Evolutionary conservation across 2,888 invertebrate species (phyloP).

Genomic region (Cheilosia pagana): DNA sequence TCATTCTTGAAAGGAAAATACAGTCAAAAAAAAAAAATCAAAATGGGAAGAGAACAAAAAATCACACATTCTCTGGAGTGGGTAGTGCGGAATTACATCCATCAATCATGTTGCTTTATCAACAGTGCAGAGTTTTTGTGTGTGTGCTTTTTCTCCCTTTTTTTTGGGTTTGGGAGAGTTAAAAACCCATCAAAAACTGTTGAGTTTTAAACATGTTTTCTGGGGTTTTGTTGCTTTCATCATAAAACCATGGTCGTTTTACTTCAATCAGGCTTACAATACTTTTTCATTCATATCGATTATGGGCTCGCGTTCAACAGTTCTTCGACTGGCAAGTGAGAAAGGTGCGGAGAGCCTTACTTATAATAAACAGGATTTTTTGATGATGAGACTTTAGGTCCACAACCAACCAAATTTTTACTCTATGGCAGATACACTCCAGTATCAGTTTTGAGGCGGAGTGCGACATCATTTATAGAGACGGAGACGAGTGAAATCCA

Average conservation of each 20-base stretch:
- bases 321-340: not conserved
- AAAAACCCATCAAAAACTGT: slow-evolving; percentile 50
- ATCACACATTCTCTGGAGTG: slow-evolving; percentile 29
- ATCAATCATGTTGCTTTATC: slow-evolving; percentile 67
- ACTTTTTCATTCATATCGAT: slow-evolving; percentile 11
- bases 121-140: slow-evolving; percentile 48
- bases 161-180: slow-evolving; percentile 19
- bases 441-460: too few species aligned
- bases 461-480: too few species aligned
- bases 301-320: slow-evolving; percentile 2
- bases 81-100: slow-evolving; percentile 51
- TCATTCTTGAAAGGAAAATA: slow-evolving; percentile 36
- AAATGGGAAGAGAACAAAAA: slow-evolving; percentile 11
- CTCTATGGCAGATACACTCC: too few species aligned
- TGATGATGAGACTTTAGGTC: too few species aligned
- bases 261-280: slow-evolving; percentile 5
- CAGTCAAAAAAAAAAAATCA: slow-evolving; percentile 12
- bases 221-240: slow-evolving; percentile 3
- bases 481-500: too few species aligned
- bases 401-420: too few species aligned
- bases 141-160: not conserved
- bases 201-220: slow-evolving; percentile 39
- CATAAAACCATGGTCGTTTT: not conserved
- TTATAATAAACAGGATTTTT: too few species aligned
- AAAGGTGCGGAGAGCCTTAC: not conserved